Conservation (phyloP, 2,797 vertebrate species). For the Aphelocoma californica region DNA sequence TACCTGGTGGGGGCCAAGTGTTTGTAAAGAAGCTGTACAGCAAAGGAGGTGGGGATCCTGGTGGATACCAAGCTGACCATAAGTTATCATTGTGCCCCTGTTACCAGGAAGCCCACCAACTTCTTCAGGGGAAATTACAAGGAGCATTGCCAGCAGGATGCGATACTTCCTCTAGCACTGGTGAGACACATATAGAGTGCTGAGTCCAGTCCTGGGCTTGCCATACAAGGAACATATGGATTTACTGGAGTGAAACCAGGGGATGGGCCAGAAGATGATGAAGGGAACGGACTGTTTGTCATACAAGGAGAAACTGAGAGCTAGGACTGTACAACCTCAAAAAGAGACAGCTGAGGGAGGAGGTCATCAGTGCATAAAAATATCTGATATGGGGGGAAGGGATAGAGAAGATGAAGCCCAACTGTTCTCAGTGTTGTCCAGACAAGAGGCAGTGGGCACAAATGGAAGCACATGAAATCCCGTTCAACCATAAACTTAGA, state of each 20-base stretch:
- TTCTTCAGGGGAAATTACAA: not conserved
- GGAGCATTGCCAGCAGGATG: not conserved
- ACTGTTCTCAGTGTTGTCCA: not conserved
- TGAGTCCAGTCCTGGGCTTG: not conserved
- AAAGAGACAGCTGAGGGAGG: not conserved
- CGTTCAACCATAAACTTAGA: not conserved
- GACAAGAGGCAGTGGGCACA: not conserved
- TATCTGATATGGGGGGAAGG: not conserved
- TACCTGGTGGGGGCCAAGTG: not conserved
- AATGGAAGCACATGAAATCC: not conserved
- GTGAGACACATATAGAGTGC: not conserved
- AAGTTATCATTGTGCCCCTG: fast-evolving
- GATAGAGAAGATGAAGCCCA: not conserved
- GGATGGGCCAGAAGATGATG: not conserved
- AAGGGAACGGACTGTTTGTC: not conserved
- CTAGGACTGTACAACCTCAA: not conserved
- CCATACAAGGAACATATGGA: not conserved
- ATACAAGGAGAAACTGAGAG: not conserved
- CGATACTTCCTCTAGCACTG: not conserved
- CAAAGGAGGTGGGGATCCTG: not conserved
- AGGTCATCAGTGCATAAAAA: not conserved
- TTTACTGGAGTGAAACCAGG: not conserved
- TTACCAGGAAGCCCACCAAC: not conserved
- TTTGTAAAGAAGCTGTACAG: not conserved
- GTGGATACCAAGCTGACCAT: not conserved